Evolutionary conservation across 1,140 invertebrate species (phyloP).

Genomic region (Ceratina japonica): DNA sequence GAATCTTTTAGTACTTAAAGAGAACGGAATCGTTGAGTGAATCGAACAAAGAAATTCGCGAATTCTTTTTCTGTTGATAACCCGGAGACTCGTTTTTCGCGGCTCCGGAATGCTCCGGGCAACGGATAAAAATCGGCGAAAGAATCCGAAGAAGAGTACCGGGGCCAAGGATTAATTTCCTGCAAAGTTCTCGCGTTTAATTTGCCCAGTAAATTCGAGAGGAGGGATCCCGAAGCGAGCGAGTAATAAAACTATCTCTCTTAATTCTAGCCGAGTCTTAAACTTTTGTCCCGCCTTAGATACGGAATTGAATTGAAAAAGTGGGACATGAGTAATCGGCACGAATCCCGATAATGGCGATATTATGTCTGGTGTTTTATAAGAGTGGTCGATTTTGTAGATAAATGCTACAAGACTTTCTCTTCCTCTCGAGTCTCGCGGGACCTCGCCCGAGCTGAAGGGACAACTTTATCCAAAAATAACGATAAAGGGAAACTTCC

Average conservation of each 20-base stretch:
- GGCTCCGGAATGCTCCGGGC: not conserved
- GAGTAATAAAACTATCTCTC: not conserved
- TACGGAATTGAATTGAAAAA: not conserved
- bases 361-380: too few relatives aligned
- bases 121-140: not conserved
- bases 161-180: not conserved
- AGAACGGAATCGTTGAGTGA: conserved; percentile 35
- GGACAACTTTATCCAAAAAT: too few relatives aligned
- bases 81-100: not conserved
- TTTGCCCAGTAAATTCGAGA: not conserved
- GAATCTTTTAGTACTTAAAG: too few relatives aligned
- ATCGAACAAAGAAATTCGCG: conserved; percentile 23
- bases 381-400: too few relatives aligned
- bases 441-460: too few relatives aligned
- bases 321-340: too few relatives aligned
- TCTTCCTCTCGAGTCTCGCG: too few relatives aligned
- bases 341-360: too few relatives aligned
- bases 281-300: not conserved
- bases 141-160: not conserved
- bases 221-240: not conserved
- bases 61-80: too few relatives aligned
- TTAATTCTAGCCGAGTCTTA: not conserved
- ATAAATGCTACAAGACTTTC: too few relatives aligned
- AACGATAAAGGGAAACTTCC: too few relatives aligned
- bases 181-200: conserved; percentile 1